Conservation (phyloP, 2,113 vertebrate species). For the Irena cyanogastra region DNA sequence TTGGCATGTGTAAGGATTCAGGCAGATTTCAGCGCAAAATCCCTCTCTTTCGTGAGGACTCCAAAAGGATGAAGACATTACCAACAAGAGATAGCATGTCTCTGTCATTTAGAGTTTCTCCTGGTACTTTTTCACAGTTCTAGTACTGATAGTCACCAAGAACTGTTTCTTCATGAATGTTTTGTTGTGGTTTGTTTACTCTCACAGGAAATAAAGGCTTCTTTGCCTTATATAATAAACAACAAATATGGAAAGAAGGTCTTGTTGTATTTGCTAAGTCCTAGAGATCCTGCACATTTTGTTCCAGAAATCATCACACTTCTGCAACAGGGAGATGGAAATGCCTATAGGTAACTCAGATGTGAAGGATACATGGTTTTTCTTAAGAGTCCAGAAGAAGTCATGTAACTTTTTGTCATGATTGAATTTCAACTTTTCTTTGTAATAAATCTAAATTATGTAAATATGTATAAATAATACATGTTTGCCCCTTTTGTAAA, state of each 20-base stretch:
- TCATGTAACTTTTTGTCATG: background rate
- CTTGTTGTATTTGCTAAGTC: constrained; percentile 86
- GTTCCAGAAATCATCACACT: constrained; percentile 88
- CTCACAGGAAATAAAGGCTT: constrained; percentile 82
- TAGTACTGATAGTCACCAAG: too few relatives aligned
- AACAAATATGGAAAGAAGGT: constrained; percentile 94
- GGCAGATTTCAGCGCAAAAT: background rate
- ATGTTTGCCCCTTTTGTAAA: background rate
- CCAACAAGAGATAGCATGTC: background rate
- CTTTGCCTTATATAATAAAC: constrained; percentile 78
- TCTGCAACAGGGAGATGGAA: constrained; percentile 85
- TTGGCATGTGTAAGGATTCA: background rate
- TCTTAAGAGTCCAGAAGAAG: background rate
- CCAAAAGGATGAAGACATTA: background rate
- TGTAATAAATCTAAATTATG: background rate
- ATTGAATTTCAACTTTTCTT: background rate
- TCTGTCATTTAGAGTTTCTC: background rate
- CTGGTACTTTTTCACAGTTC: background rate
- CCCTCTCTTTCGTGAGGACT: background rate
- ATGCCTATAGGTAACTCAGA: constrained; percentile 81
- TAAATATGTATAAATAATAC: background rate
- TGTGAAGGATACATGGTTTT: background rate
- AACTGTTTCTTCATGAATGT: background rate
- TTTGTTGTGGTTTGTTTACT: background rate
- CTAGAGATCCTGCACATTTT: constrained; percentile 85